Base-by-base conservation (phyloP, 2,113 vertebrate genomes). In the Aspidoscelis tigris region DNA sequence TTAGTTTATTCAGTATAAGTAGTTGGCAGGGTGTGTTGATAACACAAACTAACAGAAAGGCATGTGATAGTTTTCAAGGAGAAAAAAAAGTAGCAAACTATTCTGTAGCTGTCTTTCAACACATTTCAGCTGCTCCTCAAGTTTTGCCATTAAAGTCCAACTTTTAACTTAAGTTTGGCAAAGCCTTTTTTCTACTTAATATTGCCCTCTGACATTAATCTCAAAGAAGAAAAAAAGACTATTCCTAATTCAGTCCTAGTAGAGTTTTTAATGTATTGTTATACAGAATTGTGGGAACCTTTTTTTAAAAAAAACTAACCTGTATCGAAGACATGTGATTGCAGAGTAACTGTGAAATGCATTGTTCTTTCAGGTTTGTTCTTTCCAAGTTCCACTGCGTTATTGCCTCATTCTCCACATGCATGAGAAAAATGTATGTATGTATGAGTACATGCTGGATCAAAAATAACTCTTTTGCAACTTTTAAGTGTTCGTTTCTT, bases 1-100 rank as follows among this genome's bases (percentile, higher is more conserved):
- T 89, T 93, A 93, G 84, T 16, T 93, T 83, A 77, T 6, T 85
- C 33, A 66, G 79, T 61, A 66, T 76, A 82, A 83, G 55, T 83
- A 84, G 81, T 72, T 83, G 89, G 80, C 14, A 80, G 64, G 88
- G 2, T 20, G 1, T 73, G 91, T 90, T 82, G 80, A 76, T 80
- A 86, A 76, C 84, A 90, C 7, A 85, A 91, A 85, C 61, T 90
- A 81, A 86, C 86, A 84, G 75, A 80, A 78, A 76, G 41, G n/a
- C 24, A 21, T 66, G 71, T 64, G 53, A 11, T 86, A 78, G 65
- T 50, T 88, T 83, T 75, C 84, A 44, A 84, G 16, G 4, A 83
- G 39, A 2, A 5, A 80, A 66, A 33, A n/a, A 69, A 69, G 24
- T 88, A 77, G 86, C 82, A 66, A 84, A 84, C 22, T 64, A 83